Percentiles rank a stretch among this genome's conserved stretches.
phyloP scores from a whole-genome alignment of 2,113 vertebrate genomes.

The Centropristis striata region DNA sequence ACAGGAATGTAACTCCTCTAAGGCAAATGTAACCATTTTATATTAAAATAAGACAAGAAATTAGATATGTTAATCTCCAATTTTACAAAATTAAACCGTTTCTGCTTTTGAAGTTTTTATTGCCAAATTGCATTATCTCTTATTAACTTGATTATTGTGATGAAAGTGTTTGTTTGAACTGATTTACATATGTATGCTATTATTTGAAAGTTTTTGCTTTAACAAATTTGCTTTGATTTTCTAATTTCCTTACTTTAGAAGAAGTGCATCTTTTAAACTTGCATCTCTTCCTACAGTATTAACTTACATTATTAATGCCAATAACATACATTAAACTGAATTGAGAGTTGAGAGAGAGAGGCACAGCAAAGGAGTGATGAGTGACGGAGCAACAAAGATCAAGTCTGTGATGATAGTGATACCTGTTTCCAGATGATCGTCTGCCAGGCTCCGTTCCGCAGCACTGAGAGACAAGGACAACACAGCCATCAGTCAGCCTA shows the following conservation, averaged over 20 bases:
- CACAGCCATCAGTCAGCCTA: constrained; percentile 74
- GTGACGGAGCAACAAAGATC: constrained; percentile 6
- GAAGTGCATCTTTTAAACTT: not conserved
- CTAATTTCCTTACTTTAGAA: not conserved
- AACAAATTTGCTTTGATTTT: not conserved
- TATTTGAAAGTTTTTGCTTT: not conserved
- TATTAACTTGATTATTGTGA: too few relatives aligned
- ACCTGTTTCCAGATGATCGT: constrained; percentile 99
- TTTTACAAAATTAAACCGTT: not conserved
- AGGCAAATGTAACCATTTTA: not conserved
- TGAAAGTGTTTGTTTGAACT: too few relatives aligned
- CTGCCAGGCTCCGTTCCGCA: constrained; percentile 95
- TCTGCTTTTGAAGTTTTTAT: not conserved
- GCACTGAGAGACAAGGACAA: constrained; percentile 89
- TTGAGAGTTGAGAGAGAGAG: not conserved
- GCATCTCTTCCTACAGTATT: not conserved
- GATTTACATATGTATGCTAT: not conserved
- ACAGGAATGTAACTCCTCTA: not conserved
- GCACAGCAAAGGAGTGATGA: constrained; percentile 6
- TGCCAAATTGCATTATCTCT: not conserved
- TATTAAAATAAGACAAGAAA: not conserved
- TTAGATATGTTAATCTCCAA: not conserved
- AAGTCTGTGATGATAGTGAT: constrained; percentile 54
- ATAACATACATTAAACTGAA: not conserved
- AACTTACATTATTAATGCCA: not conserved